Base-by-base conservation (phyloP, 2,797 vertebrate genomes). In the Poeciliopsis infans region DNA sequence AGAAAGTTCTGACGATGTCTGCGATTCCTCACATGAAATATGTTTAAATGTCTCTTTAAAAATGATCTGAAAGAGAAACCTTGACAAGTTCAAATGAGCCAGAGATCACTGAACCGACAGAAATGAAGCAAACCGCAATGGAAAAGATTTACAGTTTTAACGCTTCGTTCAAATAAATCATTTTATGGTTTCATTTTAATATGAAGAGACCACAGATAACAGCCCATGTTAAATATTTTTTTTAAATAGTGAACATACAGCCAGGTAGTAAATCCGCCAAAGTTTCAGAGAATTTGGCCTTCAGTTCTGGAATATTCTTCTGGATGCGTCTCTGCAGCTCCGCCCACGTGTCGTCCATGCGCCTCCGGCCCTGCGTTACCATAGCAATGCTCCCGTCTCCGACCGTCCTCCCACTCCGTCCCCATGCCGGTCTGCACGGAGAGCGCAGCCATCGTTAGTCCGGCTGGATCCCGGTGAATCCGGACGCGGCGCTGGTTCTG, bases 391-490 rank as follows among this genome's bases (percentile, higher is more conserved):
- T 33, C 41, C 57, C 55, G 55, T 36, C 53, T 69, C 43, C 51
- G 66, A 70, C 79, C 43, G 69, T 80, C 83, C 82, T 46, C 79
- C 80, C 81, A 80, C 84, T 53, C 31, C 2, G 41, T 46, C 68
- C 61, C 53, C 16, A 15, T 45, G 15, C 25, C 4, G 25, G 66
- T 61, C 59, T 55, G 66, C 5, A 2, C 45, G 13, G 39, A 46
- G 20, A 28, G 25, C 2, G 8, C 51, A 43, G 12, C 23, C 31
- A 31, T 31, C 31, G 59, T 72, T 77, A 43, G 53, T 81, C 75
- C 55, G 28, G 53, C 78, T 73, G 74, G 81, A 76, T 84, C 75
- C 51, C 36, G 72, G 83, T 83, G 78, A 82, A 83, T 81, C 75
- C 51, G 75, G 74, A 87, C 74, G 78, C 51, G 0, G 39, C 47